These are phyloP conservation scores for Phrynocephalus versicolor DNA, from an alignment of 2,113 vertebrate species.

Conservation along the genomic window DNA sequence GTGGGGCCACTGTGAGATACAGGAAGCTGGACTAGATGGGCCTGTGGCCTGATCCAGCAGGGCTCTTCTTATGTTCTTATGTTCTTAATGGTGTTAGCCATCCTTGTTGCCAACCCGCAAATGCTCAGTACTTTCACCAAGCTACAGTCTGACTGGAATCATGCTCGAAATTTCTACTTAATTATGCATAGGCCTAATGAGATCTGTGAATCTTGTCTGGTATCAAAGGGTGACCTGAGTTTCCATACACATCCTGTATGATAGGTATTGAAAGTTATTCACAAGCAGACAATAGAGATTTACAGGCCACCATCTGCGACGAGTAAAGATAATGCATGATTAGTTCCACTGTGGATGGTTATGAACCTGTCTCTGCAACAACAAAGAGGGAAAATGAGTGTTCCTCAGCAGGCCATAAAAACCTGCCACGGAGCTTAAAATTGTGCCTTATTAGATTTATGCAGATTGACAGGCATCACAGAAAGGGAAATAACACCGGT, in stretches of 20 bases:
- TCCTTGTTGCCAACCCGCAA: background rate
- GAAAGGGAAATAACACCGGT: constrained; percentile 12
- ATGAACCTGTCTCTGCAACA: constrained; percentile 17
- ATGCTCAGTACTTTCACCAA: background rate
- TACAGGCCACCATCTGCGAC: constrained; percentile 7
- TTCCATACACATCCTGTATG: background rate
- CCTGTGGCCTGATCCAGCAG: too few relatives aligned
- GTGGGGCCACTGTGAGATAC: too few relatives aligned
- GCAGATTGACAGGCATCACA: background rate
- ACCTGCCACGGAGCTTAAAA: background rate
- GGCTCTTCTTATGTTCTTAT: too few relatives aligned
- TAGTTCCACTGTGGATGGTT: background rate
- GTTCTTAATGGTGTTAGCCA: background rate
- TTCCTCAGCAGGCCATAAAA: constrained; percentile 26
- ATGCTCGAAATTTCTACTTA: accelerated
- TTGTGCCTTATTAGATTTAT: background rate
- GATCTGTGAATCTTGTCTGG: background rate
- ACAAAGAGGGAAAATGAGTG: background rate
- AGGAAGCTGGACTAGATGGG: too few relatives aligned
- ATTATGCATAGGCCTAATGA: background rate
- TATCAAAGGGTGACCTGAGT: background rate
- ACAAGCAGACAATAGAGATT: background rate
- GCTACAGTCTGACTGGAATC: background rate
- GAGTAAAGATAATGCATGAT: constrained; percentile 14
- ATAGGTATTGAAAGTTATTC: background rate